Conservation (phyloP, 2,888 invertebrate species). For the Machimus rusticus region DNA sequence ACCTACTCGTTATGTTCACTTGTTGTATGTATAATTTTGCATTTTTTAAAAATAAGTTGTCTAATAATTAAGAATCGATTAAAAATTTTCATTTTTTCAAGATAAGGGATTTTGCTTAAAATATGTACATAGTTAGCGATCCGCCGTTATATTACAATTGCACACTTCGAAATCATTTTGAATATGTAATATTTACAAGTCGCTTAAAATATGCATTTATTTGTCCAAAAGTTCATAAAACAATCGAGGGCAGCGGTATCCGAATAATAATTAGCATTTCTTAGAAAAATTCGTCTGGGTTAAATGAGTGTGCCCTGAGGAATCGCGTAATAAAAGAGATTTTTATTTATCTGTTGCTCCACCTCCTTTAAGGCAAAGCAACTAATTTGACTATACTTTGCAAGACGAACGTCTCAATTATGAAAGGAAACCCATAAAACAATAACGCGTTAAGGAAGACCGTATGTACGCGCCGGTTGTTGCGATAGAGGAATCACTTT, state of each 20-base stretch:
- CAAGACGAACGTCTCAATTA: slow-evolving; percentile 41
- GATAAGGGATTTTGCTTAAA: too few relatives aligned
- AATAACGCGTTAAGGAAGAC: slow-evolving; percentile 19
- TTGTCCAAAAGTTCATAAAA: too few relatives aligned
- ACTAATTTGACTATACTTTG: background rate
- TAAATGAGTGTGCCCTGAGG: background rate
- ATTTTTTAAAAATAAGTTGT: too few relatives aligned
- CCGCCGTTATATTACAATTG: too few relatives aligned
- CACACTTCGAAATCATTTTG: too few relatives aligned
- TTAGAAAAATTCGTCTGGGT: background rate
- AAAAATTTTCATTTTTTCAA: too few relatives aligned
- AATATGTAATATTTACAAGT: too few relatives aligned
- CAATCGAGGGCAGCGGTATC: background rate
- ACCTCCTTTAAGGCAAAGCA: slow-evolving; percentile 5
- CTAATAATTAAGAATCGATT: too few relatives aligned
- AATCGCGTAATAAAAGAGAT: slow-evolving; percentile 18
- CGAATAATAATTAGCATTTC: background rate
- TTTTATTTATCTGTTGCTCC: slow-evolving; percentile 6
- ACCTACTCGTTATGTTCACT: too few relatives aligned
- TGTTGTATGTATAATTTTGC: too few relatives aligned
- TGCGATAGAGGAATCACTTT: slow-evolving; percentile 36
- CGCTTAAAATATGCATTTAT: too few relatives aligned
- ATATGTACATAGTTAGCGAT: too few relatives aligned
- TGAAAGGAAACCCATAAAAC: slow-evolving; percentile 30
- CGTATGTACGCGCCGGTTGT: slow-evolving; percentile 6